phyloP scores from a whole-genome alignment of 2,888 invertebrate genomes.

The Unio delphinus region DNA sequence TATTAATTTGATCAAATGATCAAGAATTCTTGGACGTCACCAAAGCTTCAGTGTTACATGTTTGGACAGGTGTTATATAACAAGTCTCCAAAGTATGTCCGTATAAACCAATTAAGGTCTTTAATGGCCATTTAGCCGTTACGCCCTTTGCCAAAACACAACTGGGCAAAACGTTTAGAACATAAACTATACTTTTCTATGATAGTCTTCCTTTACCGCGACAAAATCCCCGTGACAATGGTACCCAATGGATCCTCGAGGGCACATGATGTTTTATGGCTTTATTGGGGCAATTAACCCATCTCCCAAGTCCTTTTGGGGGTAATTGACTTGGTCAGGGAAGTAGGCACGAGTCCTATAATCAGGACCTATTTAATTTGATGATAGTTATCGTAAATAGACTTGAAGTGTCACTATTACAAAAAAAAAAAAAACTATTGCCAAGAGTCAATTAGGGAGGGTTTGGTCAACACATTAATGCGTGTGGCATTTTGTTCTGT shows the following conservation, averaged over 20 bases:
- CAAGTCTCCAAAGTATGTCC: constrained; percentile 19
- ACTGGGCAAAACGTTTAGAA: constrained; percentile 19
- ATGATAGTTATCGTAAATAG: constrained; percentile 18
- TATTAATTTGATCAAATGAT: constrained; percentile 33
- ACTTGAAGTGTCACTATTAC: too few species aligned
- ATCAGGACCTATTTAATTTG: constrained; percentile 25
- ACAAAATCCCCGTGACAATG: neutral
- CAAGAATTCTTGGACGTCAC: constrained; percentile 10
- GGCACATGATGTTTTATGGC: constrained; percentile 16
- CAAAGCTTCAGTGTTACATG: constrained; percentile 24
- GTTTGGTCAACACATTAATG: too few species aligned
- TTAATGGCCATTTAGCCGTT: constrained; percentile 39
- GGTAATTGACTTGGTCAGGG: constrained; percentile 16
- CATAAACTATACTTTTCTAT: constrained; percentile 17
- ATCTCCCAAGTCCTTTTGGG: constrained; percentile 10
- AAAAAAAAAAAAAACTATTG: too few species aligned
- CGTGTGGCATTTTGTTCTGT: too few species aligned
- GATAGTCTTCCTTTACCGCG: constrained; percentile 1
- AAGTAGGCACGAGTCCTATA: constrained; percentile 19
- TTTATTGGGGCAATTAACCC: constrained; percentile 27
- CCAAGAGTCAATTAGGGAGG: too few species aligned
- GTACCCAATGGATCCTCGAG: constrained; percentile 1
- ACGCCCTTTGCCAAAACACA: constrained; percentile 21
- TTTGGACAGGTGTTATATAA: constrained; percentile 32
- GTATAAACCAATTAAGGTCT: constrained; percentile 22